phyloP scores from a whole-genome alignment of 2,113 vertebrate species.

The Speoplatyrhinus poulsoni region DNA sequence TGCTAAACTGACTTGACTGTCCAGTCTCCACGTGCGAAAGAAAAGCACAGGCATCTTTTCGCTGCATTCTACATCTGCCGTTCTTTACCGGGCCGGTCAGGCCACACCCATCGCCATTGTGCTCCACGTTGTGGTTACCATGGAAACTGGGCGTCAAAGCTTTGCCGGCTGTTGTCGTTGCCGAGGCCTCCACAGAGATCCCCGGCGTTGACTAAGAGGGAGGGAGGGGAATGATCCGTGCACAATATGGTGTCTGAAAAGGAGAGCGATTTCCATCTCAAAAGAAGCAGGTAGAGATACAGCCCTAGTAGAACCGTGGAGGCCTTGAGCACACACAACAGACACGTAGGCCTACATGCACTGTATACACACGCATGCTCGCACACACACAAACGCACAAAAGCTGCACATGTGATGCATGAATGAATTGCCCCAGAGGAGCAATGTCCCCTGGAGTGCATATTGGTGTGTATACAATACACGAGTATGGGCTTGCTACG shows the following conservation, averaged over 20 bases:
- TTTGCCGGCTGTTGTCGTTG: constrained; percentile 51
- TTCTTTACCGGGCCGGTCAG: background rate
- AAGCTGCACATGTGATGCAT: background rate
- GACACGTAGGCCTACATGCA: background rate
- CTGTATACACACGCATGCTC: too few relatives aligned
- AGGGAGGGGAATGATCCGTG: constrained; percentile 33
- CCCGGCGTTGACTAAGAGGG: background rate
- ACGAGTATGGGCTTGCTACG: too few relatives aligned
- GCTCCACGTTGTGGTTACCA: constrained; percentile 48
- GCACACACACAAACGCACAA: background rate
- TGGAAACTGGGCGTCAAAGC: constrained; percentile 57
- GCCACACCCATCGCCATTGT: constrained; percentile 46
- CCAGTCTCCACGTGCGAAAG: constrained; percentile 1
- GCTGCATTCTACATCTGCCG: constrained; percentile 40
- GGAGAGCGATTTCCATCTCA: constrained; percentile 55
- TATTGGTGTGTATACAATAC: too few relatives aligned
- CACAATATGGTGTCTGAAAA: constrained; percentile 6
- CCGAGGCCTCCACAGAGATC: constrained; percentile 38
- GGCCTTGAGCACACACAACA: background rate
- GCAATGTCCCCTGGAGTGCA: too few relatives aligned
- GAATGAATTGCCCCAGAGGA: background rate
- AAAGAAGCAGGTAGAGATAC: constrained; percentile 39
- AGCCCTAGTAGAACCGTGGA: background rate
- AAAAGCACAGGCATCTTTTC: constrained; percentile 4
- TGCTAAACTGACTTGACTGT: background rate